phyloP scores from a whole-genome alignment of 2,797 vertebrate genomes.

The Semotilus atromaculatus region DNA sequence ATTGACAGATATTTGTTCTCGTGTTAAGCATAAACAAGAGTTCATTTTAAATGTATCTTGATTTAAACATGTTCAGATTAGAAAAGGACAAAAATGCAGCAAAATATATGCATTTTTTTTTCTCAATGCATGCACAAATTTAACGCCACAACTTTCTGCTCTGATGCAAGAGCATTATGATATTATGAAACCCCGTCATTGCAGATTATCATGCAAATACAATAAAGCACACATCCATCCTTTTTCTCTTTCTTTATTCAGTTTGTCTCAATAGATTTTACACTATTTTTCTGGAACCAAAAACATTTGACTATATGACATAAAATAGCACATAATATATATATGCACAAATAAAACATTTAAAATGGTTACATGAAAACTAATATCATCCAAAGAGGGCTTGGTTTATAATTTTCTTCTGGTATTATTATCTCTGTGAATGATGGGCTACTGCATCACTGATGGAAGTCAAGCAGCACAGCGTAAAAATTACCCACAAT shows the following conservation, averaged over 20 bases:
- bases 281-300: slow-evolving; percentile 80
- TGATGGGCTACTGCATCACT: slow-evolving; percentile 57
- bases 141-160: too few species aligned
- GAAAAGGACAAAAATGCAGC: background rate
- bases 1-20: background rate
- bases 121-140: too few species aligned
- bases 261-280: slow-evolving; percentile 80
- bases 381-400: slow-evolving; percentile 56
- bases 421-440: slow-evolving; percentile 42
- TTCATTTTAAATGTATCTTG: background rate
- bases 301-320: slow-evolving; percentile 77
- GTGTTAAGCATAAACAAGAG: background rate
- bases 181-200: too few species aligned
- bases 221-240: slow-evolving; percentile 66
- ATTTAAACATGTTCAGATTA: background rate
- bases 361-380: slow-evolving; percentile 69
- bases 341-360: slow-evolving; percentile 75
- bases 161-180: too few species aligned
- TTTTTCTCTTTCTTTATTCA: slow-evolving; percentile 77
- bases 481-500: slow-evolving; percentile 49
- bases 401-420: slow-evolving; percentile 42
- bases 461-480: slow-evolving; percentile 56
- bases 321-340: slow-evolving; percentile 70
- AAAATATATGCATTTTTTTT: accelerated
- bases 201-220: background rate